phyloP scores from a whole-genome alignment of 2,113 vertebrate species.

The Megaleporinus macrocephalus region DNA sequence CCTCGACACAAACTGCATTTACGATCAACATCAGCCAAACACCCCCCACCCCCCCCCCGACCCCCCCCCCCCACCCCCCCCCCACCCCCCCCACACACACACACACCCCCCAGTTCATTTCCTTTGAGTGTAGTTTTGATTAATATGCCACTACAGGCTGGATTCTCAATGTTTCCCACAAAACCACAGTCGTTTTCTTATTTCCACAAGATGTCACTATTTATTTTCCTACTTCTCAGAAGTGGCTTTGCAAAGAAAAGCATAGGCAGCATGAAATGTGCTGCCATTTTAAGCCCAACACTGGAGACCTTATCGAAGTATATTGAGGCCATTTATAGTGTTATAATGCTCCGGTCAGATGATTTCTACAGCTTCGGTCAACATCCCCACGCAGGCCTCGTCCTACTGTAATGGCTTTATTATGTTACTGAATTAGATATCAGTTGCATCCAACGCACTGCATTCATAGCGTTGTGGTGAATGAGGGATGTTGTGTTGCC shows the following conservation, averaged over 20 bases:
- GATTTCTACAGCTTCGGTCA: background rate
- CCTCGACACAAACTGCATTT: too few relatives aligned
- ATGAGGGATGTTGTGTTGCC: too few relatives aligned
- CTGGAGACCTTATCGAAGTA: background rate
- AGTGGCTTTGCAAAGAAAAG: background rate
- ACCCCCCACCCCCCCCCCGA: too few relatives aligned
- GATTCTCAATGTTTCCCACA: background rate
- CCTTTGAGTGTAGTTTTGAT: background rate
- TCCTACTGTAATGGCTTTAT: background rate
- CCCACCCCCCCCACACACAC: too few relatives aligned
- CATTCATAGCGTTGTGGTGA: too few relatives aligned
- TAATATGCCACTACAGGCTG: background rate
- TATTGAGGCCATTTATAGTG: background rate
- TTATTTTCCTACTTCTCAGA: conserved; percentile 41
- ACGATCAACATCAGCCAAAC: background rate
- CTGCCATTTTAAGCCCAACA: background rate
- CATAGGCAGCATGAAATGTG: background rate
- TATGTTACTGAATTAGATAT: background rate
- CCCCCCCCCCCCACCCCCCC: too few relatives aligned
- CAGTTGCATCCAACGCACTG: background rate
- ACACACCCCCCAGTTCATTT: background rate
- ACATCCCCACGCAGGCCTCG: background rate
- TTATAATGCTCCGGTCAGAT: background rate
- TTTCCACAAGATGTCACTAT: conserved; percentile 74
- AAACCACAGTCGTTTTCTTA: conserved; percentile 8